A percentile compares a stretch with the other conserved stretches of the same genome.
Conservation (phyloP, 2,888 invertebrate genomes). For the Mamestra brassicae region DNA sequence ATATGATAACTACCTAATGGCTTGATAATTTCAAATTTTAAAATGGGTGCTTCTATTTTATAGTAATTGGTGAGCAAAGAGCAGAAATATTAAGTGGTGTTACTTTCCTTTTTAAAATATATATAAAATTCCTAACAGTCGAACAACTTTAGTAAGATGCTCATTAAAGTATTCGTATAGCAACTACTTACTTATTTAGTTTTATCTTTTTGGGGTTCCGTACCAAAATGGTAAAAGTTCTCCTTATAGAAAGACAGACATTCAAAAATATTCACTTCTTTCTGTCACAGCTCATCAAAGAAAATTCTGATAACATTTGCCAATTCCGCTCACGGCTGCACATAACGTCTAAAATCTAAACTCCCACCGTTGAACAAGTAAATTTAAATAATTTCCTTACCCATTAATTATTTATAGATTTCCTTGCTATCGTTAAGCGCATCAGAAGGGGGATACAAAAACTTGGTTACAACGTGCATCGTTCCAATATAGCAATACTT, state of each 20-base stretch:
- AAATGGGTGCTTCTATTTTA: conserved; percentile 13
- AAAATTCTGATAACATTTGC: background rate
- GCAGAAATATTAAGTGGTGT: background rate
- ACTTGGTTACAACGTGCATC: conserved; percentile 39
- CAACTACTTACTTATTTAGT: background rate
- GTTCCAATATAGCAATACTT: conserved; percentile 44
- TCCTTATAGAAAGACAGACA: background rate
- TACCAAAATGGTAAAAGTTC: background rate
- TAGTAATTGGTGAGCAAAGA: conserved; percentile 11
- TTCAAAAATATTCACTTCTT: no score
- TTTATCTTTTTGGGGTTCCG: background rate
- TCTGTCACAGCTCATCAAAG: background rate
- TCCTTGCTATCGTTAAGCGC: conserved; percentile 54
- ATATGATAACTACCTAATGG: conserved; percentile 67
- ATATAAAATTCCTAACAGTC: background rate
- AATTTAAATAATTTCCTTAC: conserved; percentile 45
- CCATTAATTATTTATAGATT: conserved; percentile 62
- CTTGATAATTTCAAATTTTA: conserved; percentile 46
- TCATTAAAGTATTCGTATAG: background rate
- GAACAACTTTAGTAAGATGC: no score
- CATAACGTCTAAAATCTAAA: conserved; percentile 29
- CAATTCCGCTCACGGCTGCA: background rate
- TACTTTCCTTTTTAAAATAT: background rate
- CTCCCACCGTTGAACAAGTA: conserved; percentile 15
- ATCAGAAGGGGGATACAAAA: conserved; percentile 59